Base-by-base conservation (phyloP, 2,797 vertebrate species). In the Pseudochaenichthys georgianus region DNA sequence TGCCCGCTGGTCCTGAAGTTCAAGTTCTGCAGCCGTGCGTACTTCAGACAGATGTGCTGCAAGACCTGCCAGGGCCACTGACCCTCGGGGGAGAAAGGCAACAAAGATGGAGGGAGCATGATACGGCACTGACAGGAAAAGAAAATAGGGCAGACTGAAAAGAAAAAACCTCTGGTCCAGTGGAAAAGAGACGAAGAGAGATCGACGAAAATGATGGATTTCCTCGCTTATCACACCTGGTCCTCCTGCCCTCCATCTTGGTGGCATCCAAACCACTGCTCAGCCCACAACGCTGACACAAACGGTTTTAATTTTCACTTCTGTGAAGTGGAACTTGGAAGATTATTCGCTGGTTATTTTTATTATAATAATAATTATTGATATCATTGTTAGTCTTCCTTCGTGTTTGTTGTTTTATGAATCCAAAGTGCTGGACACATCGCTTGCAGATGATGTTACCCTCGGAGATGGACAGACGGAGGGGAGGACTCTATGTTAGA, bases 1-100 rank as follows among this genome's bases (percentile, higher is more conserved):
- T 99, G 98, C 95, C 98, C 98, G 82, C 95, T 99, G 95, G 98
- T 99, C 85, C 94, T 98, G 92, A 99, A 99, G 96, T 99, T 99
- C 96, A 98, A 99, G 93, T 99, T 99, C 95, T 99, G 98, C 95
- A 99, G 96, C 88, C 96, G 98, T 75, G 98, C 97, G 42, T 99
- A 99, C 96, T 99, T 99, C 96, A 97, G 98, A 93, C 98, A 99
- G 96, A 99, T 99, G 97, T 99, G 98, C 94, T 99, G 98, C 96
- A 99, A 99, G 94, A 99, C 98, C 81, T 99, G 98, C 95, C 98
- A 99, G 95, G 98, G 97, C 88, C 97, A 98, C 93, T 99, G 97
- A 99, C 94, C 93, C 77, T 46, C 41, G 73, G 80, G 82, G 71
- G 23, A 78, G 47, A 69, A 61, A 73, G 78, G 87, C 88, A 84